Evolutionary conservation across 2,888 invertebrate species (phyloP), one percentile per base, ranked within the genome.

Genomic region (Monopis laevigella): DNA sequence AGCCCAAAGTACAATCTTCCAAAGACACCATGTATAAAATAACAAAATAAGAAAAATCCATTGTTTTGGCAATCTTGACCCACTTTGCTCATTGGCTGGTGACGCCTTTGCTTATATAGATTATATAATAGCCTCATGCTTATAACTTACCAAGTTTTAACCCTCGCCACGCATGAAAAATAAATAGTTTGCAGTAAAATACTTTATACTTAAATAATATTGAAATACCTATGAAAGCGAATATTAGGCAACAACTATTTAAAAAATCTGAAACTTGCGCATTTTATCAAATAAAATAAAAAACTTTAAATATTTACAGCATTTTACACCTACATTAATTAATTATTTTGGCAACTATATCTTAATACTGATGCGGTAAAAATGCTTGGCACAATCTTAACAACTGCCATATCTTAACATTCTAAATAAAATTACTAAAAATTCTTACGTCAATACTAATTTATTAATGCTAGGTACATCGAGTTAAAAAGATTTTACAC

Each of bases 361-460:
- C 59, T 73, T 69, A 80, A 82, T 81, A 81, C 80, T 81, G 81
- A 74, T 69, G 68, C 73, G 81, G 80, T 82, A 81, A 82, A 82
- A 82, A 80, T 73, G 75, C 77, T 51, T 82, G 80, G 81, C 81
- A 81, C 78, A 63, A 59, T 65, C n/a, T n/a, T n/a, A n/a, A n/a
- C 52, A 63, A 62, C 68, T 51, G 72, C 75, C 74, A 55, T 54
- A 56, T 59, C 46, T 62, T 70, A 67, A 65, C 51, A 34, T 47
- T 52, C 62, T 71, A 72, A 71, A 65, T 58, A 73, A 75, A 73
- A 70, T 71, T 69, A 59, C 66, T 72, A 73, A 69, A 64, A 70
- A 69, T 67, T 58, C 66, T 69, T 71, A 69, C n/a, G n/a, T n/a
- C n/a, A 48, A 59, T 59, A 54, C 61, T 65, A 60, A 64, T 48